These are phyloP conservation scores for Struthio camelus DNA, from an alignment of 2,113 vertebrate genomes.

Conservation along the genomic window DNA sequence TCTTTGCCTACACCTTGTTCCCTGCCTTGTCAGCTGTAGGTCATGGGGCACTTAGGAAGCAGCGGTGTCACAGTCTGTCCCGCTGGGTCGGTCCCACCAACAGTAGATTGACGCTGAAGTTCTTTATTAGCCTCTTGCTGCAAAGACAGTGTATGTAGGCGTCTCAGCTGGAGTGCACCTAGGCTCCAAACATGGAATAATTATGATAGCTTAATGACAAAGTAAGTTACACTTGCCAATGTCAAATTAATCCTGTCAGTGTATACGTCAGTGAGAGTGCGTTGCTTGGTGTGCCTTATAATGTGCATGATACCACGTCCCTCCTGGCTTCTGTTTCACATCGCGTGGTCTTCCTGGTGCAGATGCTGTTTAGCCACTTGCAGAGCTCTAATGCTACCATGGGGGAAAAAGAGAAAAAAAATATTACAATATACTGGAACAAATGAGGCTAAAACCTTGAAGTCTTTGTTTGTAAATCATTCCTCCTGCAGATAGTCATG, in stretches of 20 bases:
- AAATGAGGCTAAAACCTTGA: conserved; percentile 23
- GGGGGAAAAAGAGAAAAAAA: background rate
- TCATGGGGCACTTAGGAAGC: background rate
- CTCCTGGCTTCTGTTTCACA: conserved; percentile 48
- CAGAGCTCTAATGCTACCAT: conserved; percentile 12
- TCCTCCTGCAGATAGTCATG: background rate
- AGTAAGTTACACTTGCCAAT: conserved; percentile 50
- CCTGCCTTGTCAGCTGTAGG: background rate
- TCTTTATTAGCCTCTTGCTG: background rate
- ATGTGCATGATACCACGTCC: background rate
- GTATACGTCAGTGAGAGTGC: background rate
- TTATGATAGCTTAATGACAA: conserved; percentile 56
- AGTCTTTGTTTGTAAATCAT: conserved; percentile 3
- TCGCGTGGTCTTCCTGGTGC: conserved; percentile 53
- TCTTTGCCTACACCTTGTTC: background rate
- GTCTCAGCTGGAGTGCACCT: conserved; percentile 14
- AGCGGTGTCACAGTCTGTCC: background rate
- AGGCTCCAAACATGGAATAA: conserved; percentile 48
- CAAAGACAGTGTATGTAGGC: background rate
- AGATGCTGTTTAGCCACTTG: conserved; percentile 56
- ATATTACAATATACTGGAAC: background rate
- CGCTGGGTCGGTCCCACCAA: background rate
- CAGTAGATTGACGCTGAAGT: background rate
- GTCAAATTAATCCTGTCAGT: conserved; percentile 62
- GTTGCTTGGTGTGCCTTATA: conserved; percentile 20